Evolutionary conservation across 2,113 vertebrate species (phyloP), one percentile per base, ranked within the genome.

Genomic region (Entelurus aequoreus): DNA sequence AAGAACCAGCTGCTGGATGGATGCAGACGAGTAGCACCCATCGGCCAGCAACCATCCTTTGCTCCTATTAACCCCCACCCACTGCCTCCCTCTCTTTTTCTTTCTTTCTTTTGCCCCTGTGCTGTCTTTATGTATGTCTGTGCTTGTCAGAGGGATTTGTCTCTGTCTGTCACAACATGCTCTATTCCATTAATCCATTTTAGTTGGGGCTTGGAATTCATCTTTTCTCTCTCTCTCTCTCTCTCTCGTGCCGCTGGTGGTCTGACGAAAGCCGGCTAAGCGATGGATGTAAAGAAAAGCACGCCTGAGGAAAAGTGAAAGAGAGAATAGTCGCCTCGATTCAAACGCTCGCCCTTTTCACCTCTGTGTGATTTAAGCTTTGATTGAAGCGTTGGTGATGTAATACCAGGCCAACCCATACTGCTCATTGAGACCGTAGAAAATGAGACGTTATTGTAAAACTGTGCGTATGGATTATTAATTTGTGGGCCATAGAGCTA

Each of bases 1-100:
- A 90, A 63, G 72, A 89, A 78, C 83, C 86, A 89, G 86, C 86
- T 86, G 87, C 79, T 84, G 78, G 72, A 73, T 65, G 69, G 77
- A 76, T 6, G 16, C 72, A 76, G 74, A 77, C 69, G 38, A 81
- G 76, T 62, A 76, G 78, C 80, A 78, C 60, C 69, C 64, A 47
- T 62, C 63, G 74, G 59, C 73, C 12, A 53, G 65, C 62, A 60
- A 11, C 54, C 62, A 68, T 53, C 37, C 79, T 72, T 71, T 54
- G 48, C 35, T 50, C 40, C 53, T 63, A 40, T 66, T 19, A 15
- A 11, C 28, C 8, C 47, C 35, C 46, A 38, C 6, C 14, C 48
- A 58, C 42, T 11, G 40, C 15, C 48, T 8, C 42, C 38, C 49
- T 11, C 16, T 16, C 21, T 19, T 47, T 61, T 54, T 36, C 57